Conservation (phyloP, 2,113 vertebrate species). For the Dolichallabes microphthalmus region DNA sequence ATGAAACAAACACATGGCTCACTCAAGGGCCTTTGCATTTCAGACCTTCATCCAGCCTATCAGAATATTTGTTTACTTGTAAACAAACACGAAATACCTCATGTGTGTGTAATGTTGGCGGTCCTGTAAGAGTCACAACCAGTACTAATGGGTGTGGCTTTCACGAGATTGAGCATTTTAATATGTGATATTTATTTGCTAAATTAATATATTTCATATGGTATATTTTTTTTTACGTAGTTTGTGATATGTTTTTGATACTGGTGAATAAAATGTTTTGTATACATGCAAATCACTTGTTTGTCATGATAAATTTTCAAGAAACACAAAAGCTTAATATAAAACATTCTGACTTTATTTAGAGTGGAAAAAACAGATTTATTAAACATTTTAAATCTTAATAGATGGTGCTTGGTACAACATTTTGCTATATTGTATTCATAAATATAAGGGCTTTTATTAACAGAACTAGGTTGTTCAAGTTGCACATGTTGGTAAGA, state of each 20-base stretch:
- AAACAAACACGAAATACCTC: slow-evolving; percentile 74
- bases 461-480: no score
- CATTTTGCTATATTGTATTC: neutral
- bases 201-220: slow-evolving; percentile 81
- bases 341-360: neutral
- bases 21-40: slow-evolving; percentile 60
- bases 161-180: slow-evolving; percentile 56
- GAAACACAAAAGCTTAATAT: neutral
- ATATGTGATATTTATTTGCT: slow-evolving; percentile 76
- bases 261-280: slow-evolving; percentile 69
- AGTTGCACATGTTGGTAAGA: no score
- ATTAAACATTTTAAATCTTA: neutral
- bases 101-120: slow-evolving; percentile 70
- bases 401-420: neutral
- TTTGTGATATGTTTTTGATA: slow-evolving; percentile 71
- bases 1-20: slow-evolving; percentile 43
- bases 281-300: neutral
- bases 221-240: slow-evolving; percentile 72
- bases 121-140: slow-evolving; percentile 55
- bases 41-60: slow-evolving; percentile 48
- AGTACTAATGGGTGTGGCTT: slow-evolving; percentile 58
- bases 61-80: slow-evolving; percentile 47
- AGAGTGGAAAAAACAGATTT: neutral
- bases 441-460: neutral
- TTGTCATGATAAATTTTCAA: neutral